These are phyloP conservation scores for Chironomus tepperi DNA, from an alignment of 1,140 invertebrate genomes.

Conservation along the genomic window DNA sequence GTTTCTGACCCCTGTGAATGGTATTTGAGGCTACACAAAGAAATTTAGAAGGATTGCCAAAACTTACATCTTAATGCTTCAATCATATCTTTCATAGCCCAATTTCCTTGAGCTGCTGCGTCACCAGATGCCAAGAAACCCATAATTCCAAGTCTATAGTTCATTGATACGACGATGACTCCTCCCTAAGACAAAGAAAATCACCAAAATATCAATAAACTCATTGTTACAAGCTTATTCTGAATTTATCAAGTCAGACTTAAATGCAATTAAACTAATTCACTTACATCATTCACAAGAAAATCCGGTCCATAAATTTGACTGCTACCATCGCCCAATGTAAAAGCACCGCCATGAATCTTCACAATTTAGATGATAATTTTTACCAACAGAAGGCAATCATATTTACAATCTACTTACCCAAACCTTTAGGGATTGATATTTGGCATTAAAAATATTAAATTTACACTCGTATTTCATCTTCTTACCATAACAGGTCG, in stretches of 20 bases:
- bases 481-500: background rate
- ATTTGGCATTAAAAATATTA: too few relatives aligned
- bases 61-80: slow-evolving; percentile 44
- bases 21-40: background rate
- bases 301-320: slow-evolving; percentile 46
- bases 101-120: slow-evolving; percentile 49
- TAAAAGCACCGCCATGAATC: slow-evolving; percentile 61
- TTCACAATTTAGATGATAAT: slow-evolving; percentile 26
- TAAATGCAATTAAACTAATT: background rate
- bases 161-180: slow-evolving; percentile 56
- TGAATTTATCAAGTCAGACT: background rate
- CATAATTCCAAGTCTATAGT: slow-evolving; percentile 57
- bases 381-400: background rate
- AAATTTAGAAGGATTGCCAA: background rate
- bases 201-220: too few relatives aligned
- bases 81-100: slow-evolving; percentile 53
- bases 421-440: background rate
- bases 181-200: slow-evolving; percentile 34
- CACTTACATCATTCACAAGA: slow-evolving; percentile 43
- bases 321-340: slow-evolving; percentile 43
- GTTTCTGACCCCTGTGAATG: slow-evolving; percentile 43
- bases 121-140: slow-evolving; percentile 50
- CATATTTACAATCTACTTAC: background rate
- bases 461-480: too few relatives aligned
- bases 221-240: background rate